Base-by-base conservation (phyloP, 2,113 vertebrate genomes). In the Dolichotis patagonum region DNA sequence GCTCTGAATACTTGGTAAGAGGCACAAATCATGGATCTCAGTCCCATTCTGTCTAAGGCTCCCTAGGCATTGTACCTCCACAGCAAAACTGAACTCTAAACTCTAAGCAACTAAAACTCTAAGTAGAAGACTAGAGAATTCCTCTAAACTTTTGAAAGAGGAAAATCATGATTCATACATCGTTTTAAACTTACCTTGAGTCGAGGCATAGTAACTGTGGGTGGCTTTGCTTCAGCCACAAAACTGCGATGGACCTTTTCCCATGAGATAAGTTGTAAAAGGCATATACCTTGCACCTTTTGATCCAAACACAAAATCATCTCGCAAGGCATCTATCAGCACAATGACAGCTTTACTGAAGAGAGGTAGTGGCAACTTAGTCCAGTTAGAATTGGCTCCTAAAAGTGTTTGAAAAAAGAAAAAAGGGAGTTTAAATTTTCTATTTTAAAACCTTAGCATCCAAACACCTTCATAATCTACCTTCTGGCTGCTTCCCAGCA, bases 171-270 rank as follows among this genome's bases (percentile, higher is more conserved):
- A 87, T 35, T 84, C 38, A 62, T 26, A 75, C 0, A 63, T 2
- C 4, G 46, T 88, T 52, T 73, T 63, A 85, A 87, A 65, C 0
- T 98, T 98, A 99, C 99, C 98, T 99, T 99, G 98, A 99, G 99
- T 90, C 99, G 99, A 94, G 99, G 99, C 99, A 99, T 99, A 85
- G 99, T 99, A 94, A 99, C 99, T 7, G 99, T 99, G 19, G 99
- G 99, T 5, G 99, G 98, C 97, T 99, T 99, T 0, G 99, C 99
- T 98, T 99, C 99, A 83, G 99, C 99, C 97, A 99, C 98, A 82
- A 99, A 99, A 98, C 99, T 99, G 97, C 98, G 98, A 98, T 0
- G 99, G 98, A 71, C 99, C 99, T 87, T 98, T 99, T 83, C 99
- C 99, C 97, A 99, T 95, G 91, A 99, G 93, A 1, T 99, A 98